Evolutionary conservation across 2,888 invertebrate genomes (phyloP), one percentile per base, ranked within the genome.

Genomic region (Opisthograptis luteolata): DNA sequence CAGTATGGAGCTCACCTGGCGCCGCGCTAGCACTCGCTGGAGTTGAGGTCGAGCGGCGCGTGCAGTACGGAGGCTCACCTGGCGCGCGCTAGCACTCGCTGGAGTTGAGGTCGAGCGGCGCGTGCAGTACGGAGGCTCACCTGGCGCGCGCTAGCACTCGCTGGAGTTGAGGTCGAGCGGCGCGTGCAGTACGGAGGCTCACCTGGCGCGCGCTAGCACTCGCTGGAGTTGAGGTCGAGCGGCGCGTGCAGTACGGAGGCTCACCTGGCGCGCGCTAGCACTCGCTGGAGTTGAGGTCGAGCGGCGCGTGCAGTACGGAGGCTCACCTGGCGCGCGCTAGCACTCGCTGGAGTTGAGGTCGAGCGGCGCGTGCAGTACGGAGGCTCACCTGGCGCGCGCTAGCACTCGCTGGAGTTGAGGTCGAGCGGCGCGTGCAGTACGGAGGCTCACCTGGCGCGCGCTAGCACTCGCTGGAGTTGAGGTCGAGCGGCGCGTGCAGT

Each of bases 21-120:
- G 96, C n/a, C 95, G 76, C 98, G 93, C 81, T 84, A 85, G 61
- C 97, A 94, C 87, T 98, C 98, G 92, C 87, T n/a, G n/a, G n/a
- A n/a, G n/a, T n/a, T n/a, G n/a, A n/a, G n/a, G n/a, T n/a, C n/a
- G n/a, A n/a, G n/a, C n/a, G n/a, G n/a, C n/a, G n/a, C n/a, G n/a
- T n/a, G n/a, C n/a, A n/a, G n/a, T n/a, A n/a, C n/a, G n/a, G 1
- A 2, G 8, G 22, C 22, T 22, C 22, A 22, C 22, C 94, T 66
- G 96, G 93, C 58, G 96, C 95, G 76, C 98, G 93, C 81, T 84
- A 85, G 61, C 97, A 94, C 87, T 98, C 98, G 92, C 87, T 76
- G 42, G 84, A 81, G 79, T 92, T 92, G 64, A 93, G 92, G 80
- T 93, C 93, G 35, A 92, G 87, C 50, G 77, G 96, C 95, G 81